These are phyloP conservation scores for Fissipunctia ypsillon DNA, from an alignment of 2,888 invertebrate species.

Conservation along the genomic window DNA sequence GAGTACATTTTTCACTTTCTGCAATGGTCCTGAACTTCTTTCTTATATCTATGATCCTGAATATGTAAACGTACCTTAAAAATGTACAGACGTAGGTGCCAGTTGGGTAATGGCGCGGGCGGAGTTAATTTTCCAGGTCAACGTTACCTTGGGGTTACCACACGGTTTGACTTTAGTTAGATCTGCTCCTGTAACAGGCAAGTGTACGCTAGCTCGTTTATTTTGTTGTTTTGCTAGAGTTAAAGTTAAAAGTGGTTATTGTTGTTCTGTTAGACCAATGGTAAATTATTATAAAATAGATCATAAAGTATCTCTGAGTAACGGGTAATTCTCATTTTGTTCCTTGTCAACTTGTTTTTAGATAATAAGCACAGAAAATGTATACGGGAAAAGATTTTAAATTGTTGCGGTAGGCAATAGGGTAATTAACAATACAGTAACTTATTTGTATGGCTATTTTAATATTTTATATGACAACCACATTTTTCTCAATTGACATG, in stretches of 20 bases:
- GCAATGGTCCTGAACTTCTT: constrained; percentile 45
- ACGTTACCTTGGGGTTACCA: constrained; percentile 79
- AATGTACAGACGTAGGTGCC: constrained; percentile 64
- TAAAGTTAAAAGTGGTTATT: constrained; percentile 44
- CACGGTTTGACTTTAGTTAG: constrained; percentile 65
- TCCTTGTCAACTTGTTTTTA: background rate
- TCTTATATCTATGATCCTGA: constrained; percentile 41
- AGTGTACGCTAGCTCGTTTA: constrained; percentile 23
- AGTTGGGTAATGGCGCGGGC: constrained; percentile 76
- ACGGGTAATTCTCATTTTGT: background rate
- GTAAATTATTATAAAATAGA: background rate
- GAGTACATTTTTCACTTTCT: constrained; percentile 51
- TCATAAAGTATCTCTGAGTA: background rate
- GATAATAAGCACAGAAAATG: background rate
- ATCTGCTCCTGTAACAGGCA: constrained; percentile 37
- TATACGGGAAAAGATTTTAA: too few species aligned
- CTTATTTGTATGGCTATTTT: too few species aligned
- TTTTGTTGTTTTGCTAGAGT: constrained; percentile 52
- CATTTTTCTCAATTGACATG: too few species aligned
- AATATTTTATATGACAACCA: too few species aligned
- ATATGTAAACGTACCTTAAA: constrained; percentile 63
- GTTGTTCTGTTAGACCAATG: background rate
- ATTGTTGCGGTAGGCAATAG: too few species aligned
- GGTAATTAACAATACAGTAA: too few species aligned
- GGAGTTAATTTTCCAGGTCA: constrained; percentile 85